phyloP scores from a whole-genome alignment of 2,113 vertebrate species.

The Python bivittatus region DNA sequence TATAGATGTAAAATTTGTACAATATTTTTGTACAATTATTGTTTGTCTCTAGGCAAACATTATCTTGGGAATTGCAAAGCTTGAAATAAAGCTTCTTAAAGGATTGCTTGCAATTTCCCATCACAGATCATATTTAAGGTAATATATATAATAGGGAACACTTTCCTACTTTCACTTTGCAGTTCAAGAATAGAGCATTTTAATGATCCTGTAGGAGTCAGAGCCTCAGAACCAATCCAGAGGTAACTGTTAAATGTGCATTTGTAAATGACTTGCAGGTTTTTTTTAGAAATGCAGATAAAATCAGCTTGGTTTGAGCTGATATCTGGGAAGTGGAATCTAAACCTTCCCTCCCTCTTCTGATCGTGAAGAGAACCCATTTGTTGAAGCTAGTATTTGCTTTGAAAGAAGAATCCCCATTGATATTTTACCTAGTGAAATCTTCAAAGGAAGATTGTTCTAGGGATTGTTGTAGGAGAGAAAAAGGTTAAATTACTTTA shows the following conservation, averaged over 20 bases:
- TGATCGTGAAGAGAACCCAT: background rate
- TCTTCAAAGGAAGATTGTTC: background rate
- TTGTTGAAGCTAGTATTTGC: background rate
- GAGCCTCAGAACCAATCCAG: background rate
- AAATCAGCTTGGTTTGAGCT: background rate
- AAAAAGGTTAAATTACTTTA: background rate
- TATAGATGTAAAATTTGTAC: background rate
- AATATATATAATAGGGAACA: background rate
- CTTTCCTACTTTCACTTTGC: background rate
- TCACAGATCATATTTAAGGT: slow-evolving; percentile 2
- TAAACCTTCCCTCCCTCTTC: background rate
- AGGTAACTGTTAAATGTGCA: background rate
- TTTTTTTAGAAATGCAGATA: background rate
- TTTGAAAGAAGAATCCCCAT: background rate
- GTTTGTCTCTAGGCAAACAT: background rate
- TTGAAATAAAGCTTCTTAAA: slow-evolving; percentile 43
- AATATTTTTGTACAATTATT: slow-evolving; percentile 23
- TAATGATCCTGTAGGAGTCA: background rate
- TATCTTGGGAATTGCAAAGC: slow-evolving; percentile 13
- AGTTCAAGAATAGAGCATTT: background rate
- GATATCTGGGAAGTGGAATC: background rate
- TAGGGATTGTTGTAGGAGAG: background rate
- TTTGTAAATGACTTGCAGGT: background rate
- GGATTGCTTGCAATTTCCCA: slow-evolving; percentile 47
- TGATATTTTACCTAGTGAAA: background rate